Evolutionary conservation across 2,797 vertebrate genomes (phyloP), one percentile per base, ranked within the genome.

Genomic region (Rousettus madagascariensis): DNA sequence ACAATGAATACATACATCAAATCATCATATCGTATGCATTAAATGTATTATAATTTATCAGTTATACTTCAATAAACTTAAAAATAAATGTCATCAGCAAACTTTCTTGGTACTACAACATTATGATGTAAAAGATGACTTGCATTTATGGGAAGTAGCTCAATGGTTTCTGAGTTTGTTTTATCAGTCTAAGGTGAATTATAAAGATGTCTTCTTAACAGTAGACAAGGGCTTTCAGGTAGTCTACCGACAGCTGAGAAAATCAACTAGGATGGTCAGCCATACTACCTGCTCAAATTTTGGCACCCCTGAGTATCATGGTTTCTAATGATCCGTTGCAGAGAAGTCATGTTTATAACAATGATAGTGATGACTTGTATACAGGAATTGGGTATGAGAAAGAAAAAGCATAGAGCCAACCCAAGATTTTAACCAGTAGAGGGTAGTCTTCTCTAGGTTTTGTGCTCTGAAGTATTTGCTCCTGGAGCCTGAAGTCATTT

Each of bases 401-500:
- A 43, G 2, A 3, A 5, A 83, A 75, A 53, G 19, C 15, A 5
- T 3, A 10, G 46, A 16, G 28, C 19, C 72, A 36, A 43, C 26
- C 4, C 3, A 55, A 69, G 5, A 49, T 68, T 66, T 38, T 12
- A 2, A 8, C 55, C 97, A 94, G 78, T 24, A 96, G 95, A 71
- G 96, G 93, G 92, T 89, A 94, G 51, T 30, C 49, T 72, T 91
- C 57, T 78, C 86, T 51, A 77, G 49, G 43, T 36, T 72, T 94
- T 63, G 24, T 6, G 15, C 16, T 43, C 57, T 59, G 19, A 8
- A 6, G 1, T 38, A 11, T 79, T 55, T 41, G 24, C 33, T 66
- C 6, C 41, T 7, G 26, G 74, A 74, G 8, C 12, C 26, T 11
- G 5, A 7, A 22, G 22, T 30, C 36, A 2, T 30, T 55, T 26